Percentiles rank a stretch among this genome's conserved stretches.
These are phyloP conservation scores for Akabosia matsudoensis DNA, from an alignment of 1,140 invertebrate genomes.

Conservation along the genomic window DNA sequence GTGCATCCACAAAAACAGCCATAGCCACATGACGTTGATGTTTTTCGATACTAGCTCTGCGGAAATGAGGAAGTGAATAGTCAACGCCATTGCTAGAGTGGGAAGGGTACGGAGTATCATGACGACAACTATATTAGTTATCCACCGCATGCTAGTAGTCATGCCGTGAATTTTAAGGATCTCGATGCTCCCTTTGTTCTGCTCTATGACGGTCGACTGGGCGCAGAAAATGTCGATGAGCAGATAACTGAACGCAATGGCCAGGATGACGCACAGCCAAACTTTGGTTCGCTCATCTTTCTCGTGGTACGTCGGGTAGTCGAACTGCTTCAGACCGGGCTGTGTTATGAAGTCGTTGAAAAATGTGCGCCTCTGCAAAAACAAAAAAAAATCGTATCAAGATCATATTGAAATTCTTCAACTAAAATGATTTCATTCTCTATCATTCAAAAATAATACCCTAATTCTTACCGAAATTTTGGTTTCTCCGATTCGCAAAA, in stretches of 20 bases:
- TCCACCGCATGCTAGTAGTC: slow-evolving; percentile 6
- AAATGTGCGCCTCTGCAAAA: background rate
- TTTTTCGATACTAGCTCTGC: background rate
- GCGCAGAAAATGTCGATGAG: background rate
- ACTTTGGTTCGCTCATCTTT: background rate
- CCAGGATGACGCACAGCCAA: background rate
- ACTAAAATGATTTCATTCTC: background rate
- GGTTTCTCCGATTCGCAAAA: background rate
- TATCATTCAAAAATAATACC: background rate
- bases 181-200: background rate
- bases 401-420: background rate
- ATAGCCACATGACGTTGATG: background rate
- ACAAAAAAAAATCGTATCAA: background rate
- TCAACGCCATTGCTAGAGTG: background rate
- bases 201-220: background rate
- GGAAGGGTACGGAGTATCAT: background rate
- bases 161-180: slow-evolving; percentile 17
- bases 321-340: background rate
- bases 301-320: background rate
- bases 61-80: background rate
- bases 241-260: background rate
- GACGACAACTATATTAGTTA: background rate
- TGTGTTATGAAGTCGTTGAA: background rate
- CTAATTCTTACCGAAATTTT: background rate
- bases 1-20: slow-evolving; percentile 2